phyloP scores from a whole-genome alignment of 2,113 vertebrate species.

The Erythrocercus mccallii region DNA sequence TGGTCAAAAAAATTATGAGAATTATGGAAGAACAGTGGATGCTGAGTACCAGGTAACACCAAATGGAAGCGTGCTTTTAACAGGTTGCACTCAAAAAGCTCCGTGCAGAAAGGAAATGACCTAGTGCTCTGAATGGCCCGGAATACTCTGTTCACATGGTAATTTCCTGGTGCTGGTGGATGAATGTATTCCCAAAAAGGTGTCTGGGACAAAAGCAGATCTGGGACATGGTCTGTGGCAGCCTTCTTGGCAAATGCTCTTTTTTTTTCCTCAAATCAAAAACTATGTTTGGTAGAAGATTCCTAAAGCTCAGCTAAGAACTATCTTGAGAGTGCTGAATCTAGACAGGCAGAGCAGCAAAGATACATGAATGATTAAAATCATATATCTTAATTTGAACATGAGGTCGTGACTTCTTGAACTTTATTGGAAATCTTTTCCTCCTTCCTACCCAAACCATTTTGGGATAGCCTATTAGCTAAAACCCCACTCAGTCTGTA shows the following conservation, averaged over 20 bases:
- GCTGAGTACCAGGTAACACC: not conserved
- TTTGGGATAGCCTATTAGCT: not conserved
- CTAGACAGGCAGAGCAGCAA: not conserved
- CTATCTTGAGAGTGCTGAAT: not conserved
- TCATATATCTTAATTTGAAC: not conserved
- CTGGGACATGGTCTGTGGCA: not conserved
- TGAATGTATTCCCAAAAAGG: not conserved
- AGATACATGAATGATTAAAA: not conserved
- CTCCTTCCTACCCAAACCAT: not conserved
- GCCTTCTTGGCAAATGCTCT: not conserved
- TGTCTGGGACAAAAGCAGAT: not conserved
- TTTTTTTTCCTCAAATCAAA: not conserved
- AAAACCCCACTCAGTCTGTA: rapidly evolving
- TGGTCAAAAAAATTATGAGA: not conserved
- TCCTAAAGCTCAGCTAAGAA: not conserved
- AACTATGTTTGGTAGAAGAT: not conserved
- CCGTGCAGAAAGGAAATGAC: not conserved
- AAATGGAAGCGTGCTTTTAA: not conserved
- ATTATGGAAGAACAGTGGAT: not conserved
- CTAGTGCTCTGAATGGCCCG: not conserved
- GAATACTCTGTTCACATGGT: not conserved
- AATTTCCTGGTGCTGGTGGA: not conserved
- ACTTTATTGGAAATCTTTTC: not conserved
- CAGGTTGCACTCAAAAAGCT: not conserved
- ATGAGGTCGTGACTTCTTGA: not conserved